These are phyloP conservation scores for Pionites leucogaster DNA, from an alignment of 2,113 vertebrate genomes.

Conservation along the genomic window DNA sequence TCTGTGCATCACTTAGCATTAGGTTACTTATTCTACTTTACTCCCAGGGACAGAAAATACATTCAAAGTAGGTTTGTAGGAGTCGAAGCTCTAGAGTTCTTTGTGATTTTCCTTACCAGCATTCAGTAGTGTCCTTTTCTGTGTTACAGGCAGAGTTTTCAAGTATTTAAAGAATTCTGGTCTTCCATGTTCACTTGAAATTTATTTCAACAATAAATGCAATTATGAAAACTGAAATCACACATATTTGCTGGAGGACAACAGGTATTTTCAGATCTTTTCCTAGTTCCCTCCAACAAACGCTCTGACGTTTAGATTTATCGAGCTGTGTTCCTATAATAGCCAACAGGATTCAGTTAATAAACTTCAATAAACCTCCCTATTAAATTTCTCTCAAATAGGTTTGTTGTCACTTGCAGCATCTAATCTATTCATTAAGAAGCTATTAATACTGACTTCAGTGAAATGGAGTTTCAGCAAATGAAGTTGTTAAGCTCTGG, in stretches of 20 bases:
- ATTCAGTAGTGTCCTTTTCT: background rate
- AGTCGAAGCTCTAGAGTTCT: background rate
- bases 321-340: constrained; percentile 62
- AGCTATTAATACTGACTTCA: constrained; percentile 72
- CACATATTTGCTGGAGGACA: background rate
- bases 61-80: background rate
- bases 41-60: background rate
- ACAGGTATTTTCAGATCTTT: constrained; percentile 29
- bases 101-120: background rate
- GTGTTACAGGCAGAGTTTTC: background rate
- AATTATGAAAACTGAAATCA: constrained; percentile 41
- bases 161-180: background rate
- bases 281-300: constrained; percentile 29
- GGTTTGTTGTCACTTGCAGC: constrained; percentile 66
- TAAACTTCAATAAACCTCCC: constrained; percentile 77
- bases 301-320: constrained; percentile 66
- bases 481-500: constrained; percentile 60
- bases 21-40: background rate
- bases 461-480: constrained; percentile 58
- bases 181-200: background rate
- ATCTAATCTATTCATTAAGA: constrained; percentile 73
- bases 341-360: constrained; percentile 75
- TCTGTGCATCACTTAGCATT: background rate
- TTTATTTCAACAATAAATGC: constrained; percentile 31
- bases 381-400: constrained; percentile 78